Conservation (phyloP, 2,888 invertebrate genomes). For the Escarpia spicata region DNA sequence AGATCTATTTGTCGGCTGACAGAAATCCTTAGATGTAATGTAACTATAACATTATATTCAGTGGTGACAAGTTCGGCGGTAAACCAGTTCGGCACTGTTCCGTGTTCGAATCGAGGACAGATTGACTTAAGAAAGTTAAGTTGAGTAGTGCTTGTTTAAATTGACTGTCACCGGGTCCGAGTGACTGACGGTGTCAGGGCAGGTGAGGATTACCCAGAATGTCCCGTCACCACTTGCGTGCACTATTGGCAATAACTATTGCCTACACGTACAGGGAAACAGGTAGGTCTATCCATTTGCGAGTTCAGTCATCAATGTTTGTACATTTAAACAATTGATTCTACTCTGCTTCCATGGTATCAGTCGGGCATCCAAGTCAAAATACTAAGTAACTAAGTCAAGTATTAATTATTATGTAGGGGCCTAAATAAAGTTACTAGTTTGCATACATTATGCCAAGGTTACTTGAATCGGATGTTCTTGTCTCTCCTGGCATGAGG, state of each 20-base stretch:
- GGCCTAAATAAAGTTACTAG: too few relatives aligned
- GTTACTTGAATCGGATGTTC: too few relatives aligned
- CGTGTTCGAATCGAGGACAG: too few relatives aligned
- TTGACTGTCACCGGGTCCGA: too few relatives aligned
- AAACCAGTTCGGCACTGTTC: not conserved
- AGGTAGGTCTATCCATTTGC: not conserved
- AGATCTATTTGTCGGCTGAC: not conserved
- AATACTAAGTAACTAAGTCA: too few relatives aligned
- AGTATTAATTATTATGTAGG: too few relatives aligned
- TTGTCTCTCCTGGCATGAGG: too few relatives aligned
- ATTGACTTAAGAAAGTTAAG: too few relatives aligned
- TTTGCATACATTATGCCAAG: too few relatives aligned
- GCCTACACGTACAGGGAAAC: not conserved
- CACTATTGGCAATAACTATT: not conserved
- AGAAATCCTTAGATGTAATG: not conserved
- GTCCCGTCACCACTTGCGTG: not conserved
- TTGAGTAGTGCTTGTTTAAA: not conserved
- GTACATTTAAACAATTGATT: too few relatives aligned
- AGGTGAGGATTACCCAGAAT: not conserved
- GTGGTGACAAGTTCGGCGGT: not conserved
- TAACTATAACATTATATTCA: not conserved
- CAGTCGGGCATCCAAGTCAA: too few relatives aligned
- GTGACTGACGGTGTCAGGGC: not conserved
- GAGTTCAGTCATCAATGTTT: not conserved
- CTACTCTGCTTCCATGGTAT: too few relatives aligned